Base-by-base conservation (phyloP, 2,888 invertebrate genomes). In the Apoderus coryli region DNA sequence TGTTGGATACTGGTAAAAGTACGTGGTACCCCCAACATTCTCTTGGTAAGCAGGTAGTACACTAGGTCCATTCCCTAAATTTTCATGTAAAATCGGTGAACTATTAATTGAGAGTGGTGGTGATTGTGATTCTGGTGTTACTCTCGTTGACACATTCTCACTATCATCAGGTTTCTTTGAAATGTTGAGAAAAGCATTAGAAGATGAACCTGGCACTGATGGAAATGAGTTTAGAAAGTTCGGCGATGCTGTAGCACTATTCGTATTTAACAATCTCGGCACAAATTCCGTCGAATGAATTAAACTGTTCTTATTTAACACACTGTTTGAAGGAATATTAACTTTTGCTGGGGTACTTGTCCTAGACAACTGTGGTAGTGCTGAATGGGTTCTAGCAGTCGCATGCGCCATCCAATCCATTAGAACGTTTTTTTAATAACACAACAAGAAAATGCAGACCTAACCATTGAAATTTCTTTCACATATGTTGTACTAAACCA, bases 1-100 rank as follows among this genome's bases (percentile, higher is more conserved):
- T 4, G 40, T 25, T n/a, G 38, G 39, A 29, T 41, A 42, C 29
- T 45, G 69, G 57, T 88, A 93, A 60, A 90, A 93, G 57, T 92
- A 93, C 27, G 92, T 92, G 10, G 92, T 92, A 14, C 92, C 92
- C 32, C 89, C 89, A 38, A 86, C 85, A 64, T 84, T 86, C 60
- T 86, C 86, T 74, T 86, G 63, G 31, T 59, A 60, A 46, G 41
- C 40, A 27, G 55, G 54, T 30, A 59, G 6, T n/a, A 19, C 19
- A 19, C n/a, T 19, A 19, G 7, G 6, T 7, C 19, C n/a, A n/a
- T 19, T 19, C n/a, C n/a, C n/a, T 7, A 19, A 19, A 7, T 19
- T 19, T 7, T 19, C 19, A 19, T 7, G 19, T 7, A 19, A n/a
- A 6, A 19, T 19, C 7, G 19, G 19, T 6, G 19, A n/a, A n/a